Evolutionary conservation across 2,888 invertebrate genomes (phyloP).

Genomic region (Brachypterus glaber): DNA sequence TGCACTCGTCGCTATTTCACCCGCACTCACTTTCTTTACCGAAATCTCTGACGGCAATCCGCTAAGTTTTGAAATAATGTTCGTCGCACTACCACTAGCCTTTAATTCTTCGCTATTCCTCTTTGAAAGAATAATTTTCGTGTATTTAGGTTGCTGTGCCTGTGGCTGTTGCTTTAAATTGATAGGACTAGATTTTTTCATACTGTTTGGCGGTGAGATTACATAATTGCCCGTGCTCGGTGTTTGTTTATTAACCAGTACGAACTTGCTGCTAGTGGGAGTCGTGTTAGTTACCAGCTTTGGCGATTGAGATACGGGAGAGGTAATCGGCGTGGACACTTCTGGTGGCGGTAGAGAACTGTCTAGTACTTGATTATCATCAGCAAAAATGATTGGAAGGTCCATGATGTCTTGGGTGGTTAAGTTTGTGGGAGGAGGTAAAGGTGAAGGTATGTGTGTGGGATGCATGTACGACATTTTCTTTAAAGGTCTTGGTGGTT

Average conservation of each 20-base stretch:
- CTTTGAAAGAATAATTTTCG: slow-evolving; percentile 46
- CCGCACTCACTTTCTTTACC: slow-evolving; percentile 23
- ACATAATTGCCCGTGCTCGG: slow-evolving; percentile 19
- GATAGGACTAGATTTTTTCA: slow-evolving; percentile 16
- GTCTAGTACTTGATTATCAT: slow-evolving; percentile 41
- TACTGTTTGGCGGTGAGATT: slow-evolving; percentile 17
- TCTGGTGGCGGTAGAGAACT: slow-evolving; percentile 14
- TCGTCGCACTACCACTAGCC: slow-evolving; percentile 15
- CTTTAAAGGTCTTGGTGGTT: slow-evolving; percentile 24
- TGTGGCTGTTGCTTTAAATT: slow-evolving; percentile 15
- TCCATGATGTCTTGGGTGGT: slow-evolving; percentile 51
- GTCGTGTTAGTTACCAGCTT: slow-evolving; percentile 10
- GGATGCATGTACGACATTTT: slow-evolving; percentile 20
- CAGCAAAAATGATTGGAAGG: slow-evolving; percentile 57
- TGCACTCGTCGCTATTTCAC: slow-evolving; percentile 13
- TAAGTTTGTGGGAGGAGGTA: slow-evolving; percentile 41
- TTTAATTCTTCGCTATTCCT: slow-evolving; percentile 21
- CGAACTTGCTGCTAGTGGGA: slow-evolving; percentile 22
- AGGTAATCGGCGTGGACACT: slow-evolving; percentile 5
- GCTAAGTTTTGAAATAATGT: slow-evolving; percentile 19
- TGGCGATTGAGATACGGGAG: slow-evolving; percentile 7
- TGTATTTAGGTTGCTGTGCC: slow-evolving; percentile 36
- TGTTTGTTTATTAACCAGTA: slow-evolving; percentile 25
- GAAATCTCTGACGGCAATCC: slow-evolving; percentile 27
- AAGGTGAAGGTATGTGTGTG: slow-evolving; percentile 19